Conservation (phyloP, 1,140 invertebrate species). For the Zaprionus davidi region DNA sequence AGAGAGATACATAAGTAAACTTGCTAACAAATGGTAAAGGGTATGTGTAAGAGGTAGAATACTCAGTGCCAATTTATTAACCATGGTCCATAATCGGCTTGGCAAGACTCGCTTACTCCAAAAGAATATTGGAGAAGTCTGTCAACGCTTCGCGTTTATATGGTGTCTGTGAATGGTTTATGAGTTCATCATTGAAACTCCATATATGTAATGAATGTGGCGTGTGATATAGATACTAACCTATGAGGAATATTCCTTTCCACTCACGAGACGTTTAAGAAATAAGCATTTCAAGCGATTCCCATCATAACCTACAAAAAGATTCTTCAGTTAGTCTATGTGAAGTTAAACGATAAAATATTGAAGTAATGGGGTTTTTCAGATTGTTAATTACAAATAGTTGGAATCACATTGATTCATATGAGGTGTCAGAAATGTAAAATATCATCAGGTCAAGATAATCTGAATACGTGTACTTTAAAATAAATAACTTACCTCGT, state of each 20-base stretch:
- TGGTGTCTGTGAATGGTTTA: constrained; percentile 84
- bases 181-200: constrained; percentile 67
- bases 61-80: constrained; percentile 82
- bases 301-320: constrained; percentile 43
- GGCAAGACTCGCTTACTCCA: constrained; percentile 70
- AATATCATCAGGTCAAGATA: constrained; percentile 64
- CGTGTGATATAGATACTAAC: constrained; percentile 36
- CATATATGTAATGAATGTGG: too few relatives aligned
- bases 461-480: too few relatives aligned
- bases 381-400: constrained; percentile 58
- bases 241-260: neutral
- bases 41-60: neutral
- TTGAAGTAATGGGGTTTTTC: constrained; percentile 11
- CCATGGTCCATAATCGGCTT: constrained; percentile 74
- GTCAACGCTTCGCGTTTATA: constrained; percentile 66
- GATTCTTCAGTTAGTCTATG: neutral
- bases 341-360: neutral
- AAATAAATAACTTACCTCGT: constrained; percentile 8
- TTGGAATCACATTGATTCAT: constrained; percentile 79
- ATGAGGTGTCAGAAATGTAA: constrained; percentile 81
- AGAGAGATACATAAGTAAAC: neutral
- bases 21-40: neutral
- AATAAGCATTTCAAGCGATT: neutral
- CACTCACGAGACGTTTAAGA: neutral
- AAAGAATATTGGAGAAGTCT: constrained; percentile 82